Evolutionary conservation across 2,888 invertebrate species (phyloP), one percentile per base, ranked within the genome.

Genomic region (Cylloceria caligata): DNA sequence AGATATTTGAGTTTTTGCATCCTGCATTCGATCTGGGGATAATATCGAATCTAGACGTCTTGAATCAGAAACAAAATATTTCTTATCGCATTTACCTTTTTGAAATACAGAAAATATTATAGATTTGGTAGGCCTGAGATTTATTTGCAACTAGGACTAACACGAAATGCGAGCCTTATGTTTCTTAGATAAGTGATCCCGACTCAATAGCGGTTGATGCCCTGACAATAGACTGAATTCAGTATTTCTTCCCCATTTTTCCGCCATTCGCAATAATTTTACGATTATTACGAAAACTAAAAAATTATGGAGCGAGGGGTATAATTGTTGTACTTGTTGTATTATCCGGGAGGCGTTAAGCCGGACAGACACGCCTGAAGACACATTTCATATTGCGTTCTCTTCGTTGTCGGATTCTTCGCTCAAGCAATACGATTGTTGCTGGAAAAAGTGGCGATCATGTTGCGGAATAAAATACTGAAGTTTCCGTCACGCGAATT

Each of bases 141-240:
- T 67, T 86, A 34, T 86, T 86, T 24, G 85, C 85, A 11, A 60
- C 81, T 3, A 52, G 80, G n/a, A 55, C 76, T 4, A 86, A 86
- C 49, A 42, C 27, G 1, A 86, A 87, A 76, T 87, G 86, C 27
- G 11, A 52, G 7, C 68, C 60, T 0, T 87, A 81, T 45, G 42
- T 86, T 30, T 85, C 83, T 0, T 86, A 86, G 85, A 21, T 27
- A 7, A 71, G 65, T 49, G 83, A 85, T 27, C 84, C 84, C 0
- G 69, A 60, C 0, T 76, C 84, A 4, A 39, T 83, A 0, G 81
- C 83, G 0, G 24, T 86, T 0, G 78, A 85, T 57, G 86, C 83
- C 0, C 84, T 87, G 47, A 86, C 85, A 2, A n/a, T 78, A 11
- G 57, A 80, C 13, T 87, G 83, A 83, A 30, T n/a, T 11, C 6